phyloP scores from a whole-genome alignment of 2,797 vertebrate genomes.

The Carcharodon carcharias region DNA sequence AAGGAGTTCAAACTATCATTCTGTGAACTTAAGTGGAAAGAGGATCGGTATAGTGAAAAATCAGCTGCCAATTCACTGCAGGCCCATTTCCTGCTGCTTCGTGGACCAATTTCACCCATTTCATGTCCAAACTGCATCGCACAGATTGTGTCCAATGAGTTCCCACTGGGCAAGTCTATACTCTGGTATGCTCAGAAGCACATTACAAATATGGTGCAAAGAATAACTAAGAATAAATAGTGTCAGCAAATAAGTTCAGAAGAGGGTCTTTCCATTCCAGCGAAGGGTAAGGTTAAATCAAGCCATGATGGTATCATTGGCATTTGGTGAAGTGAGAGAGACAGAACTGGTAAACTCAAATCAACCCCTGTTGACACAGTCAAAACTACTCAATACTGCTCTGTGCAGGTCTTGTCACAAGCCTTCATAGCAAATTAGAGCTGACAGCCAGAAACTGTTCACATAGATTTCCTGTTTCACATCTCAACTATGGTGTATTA shows the following conservation, averaged over 20 bases:
- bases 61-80: background rate
- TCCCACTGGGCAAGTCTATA: background rate
- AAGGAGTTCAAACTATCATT: background rate
- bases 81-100: background rate
- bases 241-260: background rate
- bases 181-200: background rate
- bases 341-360: constrained; percentile 39
- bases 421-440: constrained; percentile 50
- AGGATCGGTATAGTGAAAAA: no score
- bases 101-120: background rate
- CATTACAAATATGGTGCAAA: background rate
- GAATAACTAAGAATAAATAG: background rate
- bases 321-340: constrained; percentile 35
- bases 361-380: constrained; percentile 39
- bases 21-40: no score
- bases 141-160: background rate
- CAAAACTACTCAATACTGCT: constrained; percentile 42
- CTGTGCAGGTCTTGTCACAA: constrained; percentile 40
- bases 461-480: constrained; percentile 55
- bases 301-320: constrained; percentile 31
- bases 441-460: constrained; percentile 54
- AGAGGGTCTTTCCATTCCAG: background rate
- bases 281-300: constrained; percentile 17
- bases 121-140: background rate
- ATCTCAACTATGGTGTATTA: constrained; percentile 48